Base-by-base conservation (phyloP, 1,140 invertebrate genomes). In the Heliconius hermathena region DNA sequence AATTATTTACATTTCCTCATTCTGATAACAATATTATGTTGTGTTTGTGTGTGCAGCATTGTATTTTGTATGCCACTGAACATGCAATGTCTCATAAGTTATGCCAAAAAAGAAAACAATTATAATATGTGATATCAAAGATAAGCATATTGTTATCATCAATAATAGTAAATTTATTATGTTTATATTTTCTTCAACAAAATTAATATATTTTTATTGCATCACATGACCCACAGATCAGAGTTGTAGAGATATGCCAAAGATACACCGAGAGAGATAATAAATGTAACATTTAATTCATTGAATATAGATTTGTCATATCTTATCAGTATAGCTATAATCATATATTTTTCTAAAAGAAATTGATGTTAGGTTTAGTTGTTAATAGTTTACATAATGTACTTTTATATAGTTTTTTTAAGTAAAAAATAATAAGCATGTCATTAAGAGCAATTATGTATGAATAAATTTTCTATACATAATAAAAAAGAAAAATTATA, bases 141-240 rank as follows among this genome's bases (percentile, higher is more conserved):
- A 38, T 38, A n/a, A 72, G 8, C 22, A 77, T 54, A n/a, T 20
- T 20, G n/a, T 11, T 46, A 5, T 16, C 1, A 16, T 11, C n/a
- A 22, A 60, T 22, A 20, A 26, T 22, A 22, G n/a, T 60, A 4
- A 60, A 26, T 60, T 11, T 60, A 22, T 11, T 60, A 60, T 60
- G n/a, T 60, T 3, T 22, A 22, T 60, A 26, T 60, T 26, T 26
- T 60, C 54, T 60, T 60, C 57, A 60, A 60, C 20, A 60, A 36
- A 57, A 36, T 71, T 54, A n/a, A 74, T 29, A 57, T 81, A 76
- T 84, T 83, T 78, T 75, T 82, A 83, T 85, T 87, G 76, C 83
- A 85, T 86, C 81, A 85, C 76, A 60, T 80, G 71, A 82, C 70
- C 76, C 33, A 71, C 18, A 82, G 83, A 73, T 83, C 81, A 84